Evolutionary conservation across 2,797 vertebrate genomes (phyloP).

Genomic region (Tokudaia tokunoshimensis): DNA sequence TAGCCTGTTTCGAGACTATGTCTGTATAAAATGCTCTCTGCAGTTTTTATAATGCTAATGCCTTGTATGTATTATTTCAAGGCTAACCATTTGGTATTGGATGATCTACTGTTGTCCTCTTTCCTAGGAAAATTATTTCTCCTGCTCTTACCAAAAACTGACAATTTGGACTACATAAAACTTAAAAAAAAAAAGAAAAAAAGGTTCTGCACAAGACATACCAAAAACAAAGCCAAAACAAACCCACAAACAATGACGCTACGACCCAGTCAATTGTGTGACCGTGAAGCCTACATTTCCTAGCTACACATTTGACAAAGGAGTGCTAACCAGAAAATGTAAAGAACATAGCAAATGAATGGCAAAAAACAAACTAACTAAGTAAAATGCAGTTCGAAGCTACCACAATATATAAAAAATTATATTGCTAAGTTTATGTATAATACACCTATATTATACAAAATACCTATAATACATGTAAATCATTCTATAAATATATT

Average conservation of each 20-base stretch:
- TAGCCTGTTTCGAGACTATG: background rate
- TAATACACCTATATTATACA: background rate
- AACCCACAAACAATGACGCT: too few species aligned
- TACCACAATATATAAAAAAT: background rate
- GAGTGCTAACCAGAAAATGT: too few species aligned
- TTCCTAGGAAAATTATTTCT: background rate
- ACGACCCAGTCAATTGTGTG: too few species aligned
- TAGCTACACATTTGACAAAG: too few species aligned
- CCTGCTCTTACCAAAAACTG: background rate
- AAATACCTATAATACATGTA: background rate
- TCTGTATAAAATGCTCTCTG: background rate
- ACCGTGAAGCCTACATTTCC: too few species aligned
- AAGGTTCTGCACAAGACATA: background rate
- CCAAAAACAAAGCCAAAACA: background rate
- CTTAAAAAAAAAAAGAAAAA: too few species aligned
- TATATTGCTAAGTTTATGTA: background rate
- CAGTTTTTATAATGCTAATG: background rate
- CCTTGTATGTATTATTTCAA: background rate
- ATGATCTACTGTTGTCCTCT: background rate
- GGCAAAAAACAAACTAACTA: too few species aligned
- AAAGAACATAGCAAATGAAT: too few species aligned
- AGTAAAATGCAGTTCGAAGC: too few species aligned
- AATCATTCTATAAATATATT: background rate
- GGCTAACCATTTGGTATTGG: background rate
- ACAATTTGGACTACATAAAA: background rate